A percentile compares a stretch with the other conserved stretches of the same genome.
Conservation (phyloP, 2,888 invertebrate genomes). For the Odontocolon sp. region DNA sequence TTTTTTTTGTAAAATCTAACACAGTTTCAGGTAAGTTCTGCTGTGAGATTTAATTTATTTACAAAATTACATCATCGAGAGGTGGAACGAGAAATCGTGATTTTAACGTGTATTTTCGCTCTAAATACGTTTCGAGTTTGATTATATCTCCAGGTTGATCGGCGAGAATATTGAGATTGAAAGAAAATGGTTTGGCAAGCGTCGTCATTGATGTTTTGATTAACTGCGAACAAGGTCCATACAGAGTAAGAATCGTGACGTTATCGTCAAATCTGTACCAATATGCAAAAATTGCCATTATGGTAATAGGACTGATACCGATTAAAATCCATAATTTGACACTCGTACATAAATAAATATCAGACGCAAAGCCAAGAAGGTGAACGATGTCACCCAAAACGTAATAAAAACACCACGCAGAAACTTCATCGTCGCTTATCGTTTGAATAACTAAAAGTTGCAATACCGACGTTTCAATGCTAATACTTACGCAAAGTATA, state of each 20-base stretch:
- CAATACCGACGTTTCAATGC: conserved; percentile 39
- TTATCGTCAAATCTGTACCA: conserved; percentile 7
- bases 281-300: conserved; percentile 14
- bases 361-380: conserved; percentile 1
- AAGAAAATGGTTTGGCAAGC: conserved; percentile 8
- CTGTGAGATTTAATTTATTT: background rate
- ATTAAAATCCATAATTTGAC: conserved; percentile 46
- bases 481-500: conserved; percentile 30
- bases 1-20: background rate
- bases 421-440: conserved; percentile 50
- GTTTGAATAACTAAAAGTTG: conserved; percentile 44
- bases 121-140: conserved; percentile 43
- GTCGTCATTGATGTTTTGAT: conserved; percentile 36
- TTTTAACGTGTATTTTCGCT: conserved; percentile 39
- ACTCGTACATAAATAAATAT: conserved; percentile 26
- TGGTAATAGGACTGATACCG: conserved; percentile 23
- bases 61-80: conserved; percentile 23
- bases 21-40: background rate
- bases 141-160: conserved; percentile 34
- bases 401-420: conserved; percentile 54
- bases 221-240: conserved; percentile 37
- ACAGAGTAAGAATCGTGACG: background rate
- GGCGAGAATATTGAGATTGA: conserved; percentile 47
- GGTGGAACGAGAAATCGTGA: conserved; percentile 46
- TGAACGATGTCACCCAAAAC: conserved; percentile 11